Evolutionary conservation across 2,888 invertebrate genomes (phyloP).

Genomic region (Scaptomyza parva): DNA sequence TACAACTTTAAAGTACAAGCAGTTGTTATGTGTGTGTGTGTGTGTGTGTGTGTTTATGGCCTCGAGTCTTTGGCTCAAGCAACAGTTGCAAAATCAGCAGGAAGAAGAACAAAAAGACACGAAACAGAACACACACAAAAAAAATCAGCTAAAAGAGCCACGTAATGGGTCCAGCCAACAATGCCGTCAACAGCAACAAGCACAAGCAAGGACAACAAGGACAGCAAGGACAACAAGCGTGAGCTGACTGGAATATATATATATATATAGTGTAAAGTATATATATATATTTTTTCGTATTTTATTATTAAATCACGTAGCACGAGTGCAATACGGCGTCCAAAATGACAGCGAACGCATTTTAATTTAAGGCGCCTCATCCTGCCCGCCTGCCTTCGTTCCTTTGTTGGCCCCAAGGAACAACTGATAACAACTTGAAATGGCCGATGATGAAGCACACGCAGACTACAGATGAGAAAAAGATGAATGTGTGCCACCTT

Average conservation of each 20-base stretch:
- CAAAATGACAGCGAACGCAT: slow-evolving; percentile 80
- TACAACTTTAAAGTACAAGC: slow-evolving; percentile 4
- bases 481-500: slow-evolving; percentile 7
- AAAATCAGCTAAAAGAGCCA: slow-evolving; percentile 55
- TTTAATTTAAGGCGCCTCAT: slow-evolving; percentile 67
- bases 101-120: neutral
- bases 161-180: slow-evolving; percentile 65
- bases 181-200: slow-evolving; percentile 52
- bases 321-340: slow-evolving; percentile 76
- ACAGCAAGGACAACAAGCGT: slow-evolving; percentile 47
- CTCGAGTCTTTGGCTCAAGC: slow-evolving; percentile 30
- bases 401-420: slow-evolving; percentile 14
- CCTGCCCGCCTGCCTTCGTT: too few species aligned
- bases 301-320: slow-evolving; percentile 80
- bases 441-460: slow-evolving; percentile 65
- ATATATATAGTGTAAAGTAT: neutral
- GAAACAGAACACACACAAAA: neutral
- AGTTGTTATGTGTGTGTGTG: neutral
- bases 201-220: slow-evolving; percentile 50
- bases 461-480: slow-evolving; percentile 37
- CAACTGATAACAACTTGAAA: slow-evolving; percentile 47
- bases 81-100: slow-evolving; percentile 66
- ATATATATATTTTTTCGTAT: slow-evolving; percentile 56
- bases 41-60: too few species aligned
- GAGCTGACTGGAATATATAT: slow-evolving; percentile 69